phyloP scores from a whole-genome alignment of 2,888 invertebrate genomes.

The Dysmachus trigonus region DNA sequence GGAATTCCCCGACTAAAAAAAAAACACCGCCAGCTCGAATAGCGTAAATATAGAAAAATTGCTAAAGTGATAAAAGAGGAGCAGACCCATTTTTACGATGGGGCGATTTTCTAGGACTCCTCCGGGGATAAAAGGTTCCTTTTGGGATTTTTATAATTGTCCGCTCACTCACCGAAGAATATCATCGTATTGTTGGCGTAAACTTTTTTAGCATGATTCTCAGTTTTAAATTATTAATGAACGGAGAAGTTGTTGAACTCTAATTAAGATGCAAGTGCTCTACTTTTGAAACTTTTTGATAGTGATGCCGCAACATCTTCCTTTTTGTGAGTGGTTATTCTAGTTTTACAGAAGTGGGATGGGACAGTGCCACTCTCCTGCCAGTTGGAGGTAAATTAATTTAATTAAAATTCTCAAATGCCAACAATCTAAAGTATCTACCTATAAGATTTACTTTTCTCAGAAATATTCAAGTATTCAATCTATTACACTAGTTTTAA shows the following conservation, averaged over 20 bases:
- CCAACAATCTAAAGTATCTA: too few relatives aligned
- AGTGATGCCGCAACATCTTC: background rate
- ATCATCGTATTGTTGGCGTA: background rate
- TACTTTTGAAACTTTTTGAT: background rate
- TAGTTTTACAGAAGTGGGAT: background rate
- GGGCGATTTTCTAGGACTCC: background rate
- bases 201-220: background rate
- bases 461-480: too few relatives aligned
- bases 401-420: background rate
- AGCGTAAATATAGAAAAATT: background rate
- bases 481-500: too few relatives aligned
- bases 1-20: background rate
- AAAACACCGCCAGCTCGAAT: background rate
- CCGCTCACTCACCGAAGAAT: background rate
- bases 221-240: background rate
- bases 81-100: background rate
- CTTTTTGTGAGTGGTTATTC: background rate
- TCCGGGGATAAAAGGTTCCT: background rate
- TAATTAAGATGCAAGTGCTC: background rate
- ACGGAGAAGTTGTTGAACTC: background rate
- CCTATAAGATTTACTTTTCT: too few relatives aligned
- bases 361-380: background rate
- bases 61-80: background rate
- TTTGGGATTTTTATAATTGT: background rate
- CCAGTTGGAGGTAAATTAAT: background rate